Base-by-base conservation (phyloP, 2,113 vertebrate genomes). In the Caretta caretta region DNA sequence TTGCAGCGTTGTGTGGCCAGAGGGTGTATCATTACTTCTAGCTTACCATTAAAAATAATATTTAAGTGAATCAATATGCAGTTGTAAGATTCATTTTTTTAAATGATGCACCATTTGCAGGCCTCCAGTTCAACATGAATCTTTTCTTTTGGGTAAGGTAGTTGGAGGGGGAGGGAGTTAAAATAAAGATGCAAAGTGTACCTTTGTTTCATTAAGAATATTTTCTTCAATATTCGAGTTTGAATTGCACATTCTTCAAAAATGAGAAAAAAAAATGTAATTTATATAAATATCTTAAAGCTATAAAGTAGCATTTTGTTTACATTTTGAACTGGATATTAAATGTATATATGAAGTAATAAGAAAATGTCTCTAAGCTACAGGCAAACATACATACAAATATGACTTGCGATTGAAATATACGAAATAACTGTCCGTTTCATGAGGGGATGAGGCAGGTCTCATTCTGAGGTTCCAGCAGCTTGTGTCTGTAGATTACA, bases 21-120 rank as follows among this genome's bases (percentile, higher is more conserved):
- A 96, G 97, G 59, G 92, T 88, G 75, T 88, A 65, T 93, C 94
- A 89, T 93, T 96, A 80, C 93, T 97, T 97, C 95, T 54, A 90
- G 91, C 90, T 96, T 96, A 92, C 96, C 90, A 96, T 94, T 96
- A 89, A 89, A 79, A 98, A 96, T 91, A 50, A 90, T 95, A 94
- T 94, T 91, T 97, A 97, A 96, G 92, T 95, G 95, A 96, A 92
- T 93, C 80, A 89, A 93, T 48, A 83, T 24, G 83, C 8, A 31
- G 84, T 86, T 89, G 83, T 86, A 92, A 91, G 94, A 87, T 95
- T 79, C 89, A 84, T 72, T 88, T 69, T 90, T 90, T 17, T 46
- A 80, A 95, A 96, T 65, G 84, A 72, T 75, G 22, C 35, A 31
- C 90, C 89, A 84, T 95, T 92, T 95, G 89, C 92, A 97, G 56